Percentiles rank a stretch among this genome's conserved stretches.
Conservation (phyloP, 2,797 vertebrate genomes). For the Acanthurus leucopareius region DNA sequence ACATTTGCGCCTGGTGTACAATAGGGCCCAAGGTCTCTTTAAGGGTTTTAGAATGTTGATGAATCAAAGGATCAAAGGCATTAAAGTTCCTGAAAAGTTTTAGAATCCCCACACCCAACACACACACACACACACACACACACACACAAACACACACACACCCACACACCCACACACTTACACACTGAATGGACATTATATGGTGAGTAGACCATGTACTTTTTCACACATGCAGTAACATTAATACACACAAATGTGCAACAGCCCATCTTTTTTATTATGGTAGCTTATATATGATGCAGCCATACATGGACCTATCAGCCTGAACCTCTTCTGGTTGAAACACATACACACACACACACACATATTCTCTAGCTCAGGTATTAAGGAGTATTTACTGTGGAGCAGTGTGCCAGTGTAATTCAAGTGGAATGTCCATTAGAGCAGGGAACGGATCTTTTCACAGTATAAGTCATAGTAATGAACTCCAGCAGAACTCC, state of each 20-base stretch:
- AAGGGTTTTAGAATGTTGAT: too few species aligned
- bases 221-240: slow-evolving; percentile 9
- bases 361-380: slow-evolving; percentile 18
- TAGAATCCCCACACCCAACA: slow-evolving; percentile 6
- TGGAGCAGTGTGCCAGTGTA: slow-evolving; percentile 38
- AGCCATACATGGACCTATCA: slow-evolving; percentile 32
- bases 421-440: slow-evolving; percentile 65
- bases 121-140: background rate
- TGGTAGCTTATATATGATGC: slow-evolving; percentile 55
- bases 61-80: too few species aligned
- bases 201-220: too few species aligned
- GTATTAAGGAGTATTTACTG: slow-evolving; percentile 57
- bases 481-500: slow-evolving; percentile 70
- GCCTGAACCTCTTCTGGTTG: slow-evolving; percentile 5
- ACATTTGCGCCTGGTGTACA: too few species aligned
- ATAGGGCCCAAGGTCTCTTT: too few species aligned
- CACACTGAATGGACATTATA: background rate
- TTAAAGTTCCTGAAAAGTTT: too few species aligned
- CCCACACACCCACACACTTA: slow-evolving; percentile 6
- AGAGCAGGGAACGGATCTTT: slow-evolving; percentile 60
- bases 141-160: too few species aligned
- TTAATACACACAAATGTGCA: slow-evolving; percentile 18
- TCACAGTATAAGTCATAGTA: slow-evolving; percentile 72
- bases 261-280: slow-evolving; percentile 42
- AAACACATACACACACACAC: slow-evolving; percentile 22